Base-by-base conservation (phyloP, 53 echinoderm and acorn worm genomes). In the Arbacia lixula region DNA sequence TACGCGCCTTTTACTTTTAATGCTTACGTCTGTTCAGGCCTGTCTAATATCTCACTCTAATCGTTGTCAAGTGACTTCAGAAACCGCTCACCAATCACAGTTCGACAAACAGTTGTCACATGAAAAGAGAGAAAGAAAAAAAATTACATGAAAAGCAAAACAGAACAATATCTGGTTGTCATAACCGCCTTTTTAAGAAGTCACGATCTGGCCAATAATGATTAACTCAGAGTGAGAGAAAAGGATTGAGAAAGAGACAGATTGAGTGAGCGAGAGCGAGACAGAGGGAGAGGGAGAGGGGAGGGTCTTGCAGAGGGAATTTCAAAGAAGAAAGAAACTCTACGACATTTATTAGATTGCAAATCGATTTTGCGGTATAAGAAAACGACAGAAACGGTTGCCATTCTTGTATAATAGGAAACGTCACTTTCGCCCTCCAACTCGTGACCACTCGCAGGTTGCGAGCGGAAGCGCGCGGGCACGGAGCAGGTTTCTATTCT, bases 341-440 rank as follows among this genome's bases (percentile, higher is more conserved):
- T 52, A 33, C 74, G 74, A 52, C 74, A 74, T 74, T 74, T 53
- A 74, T 74, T 50, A 74, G 51, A 53, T 74, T 50, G 74, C 74
- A 74, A 74, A 74, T 74, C 74, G 74, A 74, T 74, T 74, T 74
- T 52, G 50, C 33, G 74, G 74, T 53, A 51, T 42, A 53, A 42
- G 52, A 74, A 74, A 74, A 52, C 74, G 74, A 74, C 74, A 74
- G 74, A 6, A 74, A 74, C 19, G 74, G 50, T 53, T 74, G 29
- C 53, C 33, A 52, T 50, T 53, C 74, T 74, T 16, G 5, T n/a
- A 32, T 32, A 74, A 34, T 10, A 14, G 46, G 46, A 46, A 46
- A 46, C 46, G 46, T 46, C 46, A 46, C 14, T n/a, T n/a, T n/a
- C n/a, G n/a, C n/a, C n/a, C n/a, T n/a, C n/a, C n/a, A n/a, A n/a